phyloP scores from a whole-genome alignment of 2,888 invertebrate species.

The Alentia gelatinosa region DNA sequence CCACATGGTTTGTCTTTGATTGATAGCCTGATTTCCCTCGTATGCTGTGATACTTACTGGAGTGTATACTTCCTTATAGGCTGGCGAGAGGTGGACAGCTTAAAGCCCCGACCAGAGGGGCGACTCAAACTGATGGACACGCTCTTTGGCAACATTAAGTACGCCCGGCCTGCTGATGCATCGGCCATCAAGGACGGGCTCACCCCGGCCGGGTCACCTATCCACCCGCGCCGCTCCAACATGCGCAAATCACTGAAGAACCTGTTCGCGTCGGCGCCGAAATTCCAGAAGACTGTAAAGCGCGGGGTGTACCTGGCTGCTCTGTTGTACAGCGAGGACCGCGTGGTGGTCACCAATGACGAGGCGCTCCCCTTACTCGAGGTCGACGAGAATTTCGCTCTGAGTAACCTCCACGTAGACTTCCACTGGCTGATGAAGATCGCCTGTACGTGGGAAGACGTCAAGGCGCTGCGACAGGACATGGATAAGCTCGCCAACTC shows the following conservation, averaged over 20 bases:
- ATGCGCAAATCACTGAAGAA: conserved; percentile 91
- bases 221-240: conserved; percentile 85
- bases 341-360: conserved; percentile 96
- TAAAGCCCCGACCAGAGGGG: conserved; percentile 86
- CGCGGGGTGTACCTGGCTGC: conserved; percentile 96
- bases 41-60: no score
- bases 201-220: conserved; percentile 84
- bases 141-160: conserved; percentile 87
- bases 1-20: no score
- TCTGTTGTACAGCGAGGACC: conserved; percentile 96
- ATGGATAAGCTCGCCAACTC: conserved; percentile 96
- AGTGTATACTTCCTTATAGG: conserved; percentile 83
- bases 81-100: conserved; percentile 91
- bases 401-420: conserved; percentile 90
- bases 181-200: conserved; percentile 83
- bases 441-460: conserved; percentile 98
- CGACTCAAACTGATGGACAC: conserved; percentile 88
- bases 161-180: conserved; percentile 84
- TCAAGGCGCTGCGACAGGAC: conserved; percentile 93
- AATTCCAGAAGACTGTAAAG: conserved; percentile 95
- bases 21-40: no score
- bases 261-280: conserved; percentile 96
- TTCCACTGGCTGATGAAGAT: conserved; percentile 99
- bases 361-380: conserved; percentile 98
- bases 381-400: conserved; percentile 96